Base-by-base conservation (phyloP, 1,140 invertebrate genomes). In the Drosophila guanche region DNA sequence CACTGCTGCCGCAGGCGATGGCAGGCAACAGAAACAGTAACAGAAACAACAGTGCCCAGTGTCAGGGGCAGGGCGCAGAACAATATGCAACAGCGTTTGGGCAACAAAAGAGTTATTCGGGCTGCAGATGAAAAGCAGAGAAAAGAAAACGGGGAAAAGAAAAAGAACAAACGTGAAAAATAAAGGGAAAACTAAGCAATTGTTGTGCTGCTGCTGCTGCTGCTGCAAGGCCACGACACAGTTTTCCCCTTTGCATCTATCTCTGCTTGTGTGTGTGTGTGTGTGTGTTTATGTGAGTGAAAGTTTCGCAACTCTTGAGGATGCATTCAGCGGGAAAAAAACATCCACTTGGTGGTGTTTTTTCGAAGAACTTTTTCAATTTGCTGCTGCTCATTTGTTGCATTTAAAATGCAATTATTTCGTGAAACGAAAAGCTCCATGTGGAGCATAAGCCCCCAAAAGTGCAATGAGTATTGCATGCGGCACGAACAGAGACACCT, bases 391-490 rank as follows among this genome's bases (percentile, higher is more conserved):
- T 74, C 57, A 79, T 68, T 68, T 68, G 65, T 68, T 57, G 62
- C 80, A 72, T 76, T 84, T 84, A 73, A 61, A 79, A 69, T 41
- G 63, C 73, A 86, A 86, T 85, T 80, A 85, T 80, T 80, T 80
- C 29, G 29, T 33, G 58, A 56, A 43, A 53, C 52, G 41, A 40
- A 58, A 51, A 58, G 65, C 40, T 48, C 14, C 12, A 27, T n/a
- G 37, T 22, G 10, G 12, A 65, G 8, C 10, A 29, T 12, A 27
- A 52, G 25, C 14, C n/a, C n/a, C 42, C 10, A 41, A 52, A 25
- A 37, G 14, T 22, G 22, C 10, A 48, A 29, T n/a, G 51, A 10
- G 8, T 10, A 33, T 33, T 33, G 29, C 29, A 33, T 33, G 29
- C 10, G 29, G 8, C 29, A 33, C 8, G 6, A 29, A 56, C 14